phyloP scores from a whole-genome alignment of 2,113 vertebrate species.

The Carollia perspicillata region DNA sequence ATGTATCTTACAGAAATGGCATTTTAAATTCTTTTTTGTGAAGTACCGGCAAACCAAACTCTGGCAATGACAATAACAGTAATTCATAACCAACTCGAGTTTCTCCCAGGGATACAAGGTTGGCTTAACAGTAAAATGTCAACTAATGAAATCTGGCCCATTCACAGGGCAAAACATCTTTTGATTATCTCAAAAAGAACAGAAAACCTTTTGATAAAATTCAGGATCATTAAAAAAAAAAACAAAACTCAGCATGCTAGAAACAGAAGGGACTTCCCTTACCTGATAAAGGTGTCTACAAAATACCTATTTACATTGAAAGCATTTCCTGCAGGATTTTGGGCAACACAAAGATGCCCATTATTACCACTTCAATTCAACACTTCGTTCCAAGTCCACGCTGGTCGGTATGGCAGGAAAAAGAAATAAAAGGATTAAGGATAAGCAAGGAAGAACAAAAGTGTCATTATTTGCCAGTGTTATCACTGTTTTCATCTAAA shows the following conservation, averaged over 20 bases:
- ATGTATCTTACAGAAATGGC: neutral
- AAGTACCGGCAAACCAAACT: neutral
- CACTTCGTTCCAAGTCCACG: slow-evolving; percentile 4
- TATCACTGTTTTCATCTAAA: neutral
- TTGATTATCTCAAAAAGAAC: slow-evolving; percentile 8
- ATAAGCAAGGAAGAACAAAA: slow-evolving; percentile 49
- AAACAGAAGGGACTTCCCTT: slow-evolving; percentile 19
- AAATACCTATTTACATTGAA: slow-evolving; percentile 39
- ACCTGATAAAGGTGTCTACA: slow-evolving; percentile 7
- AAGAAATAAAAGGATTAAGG: slow-evolving; percentile 38
- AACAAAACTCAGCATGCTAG: neutral
- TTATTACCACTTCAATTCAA: slow-evolving; percentile 53
- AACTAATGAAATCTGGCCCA: neutral
- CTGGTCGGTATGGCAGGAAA: neutral
- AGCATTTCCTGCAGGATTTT: slow-evolving; percentile 29
- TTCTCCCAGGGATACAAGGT: neutral
- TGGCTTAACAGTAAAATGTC: slow-evolving; percentile 20
- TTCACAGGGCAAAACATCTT: neutral
- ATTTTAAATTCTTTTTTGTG: neutral
- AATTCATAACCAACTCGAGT: neutral
- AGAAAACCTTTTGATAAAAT: slow-evolving; percentile 16
- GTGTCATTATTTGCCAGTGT: slow-evolving; percentile 45
- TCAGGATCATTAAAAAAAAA: neutral
- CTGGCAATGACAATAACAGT: neutral
- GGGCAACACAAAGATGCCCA: slow-evolving; percentile 57